Evolutionary conservation across 2,113 vertebrate species (phyloP).

Genomic region (Forbesichthys agassizii): DNA sequence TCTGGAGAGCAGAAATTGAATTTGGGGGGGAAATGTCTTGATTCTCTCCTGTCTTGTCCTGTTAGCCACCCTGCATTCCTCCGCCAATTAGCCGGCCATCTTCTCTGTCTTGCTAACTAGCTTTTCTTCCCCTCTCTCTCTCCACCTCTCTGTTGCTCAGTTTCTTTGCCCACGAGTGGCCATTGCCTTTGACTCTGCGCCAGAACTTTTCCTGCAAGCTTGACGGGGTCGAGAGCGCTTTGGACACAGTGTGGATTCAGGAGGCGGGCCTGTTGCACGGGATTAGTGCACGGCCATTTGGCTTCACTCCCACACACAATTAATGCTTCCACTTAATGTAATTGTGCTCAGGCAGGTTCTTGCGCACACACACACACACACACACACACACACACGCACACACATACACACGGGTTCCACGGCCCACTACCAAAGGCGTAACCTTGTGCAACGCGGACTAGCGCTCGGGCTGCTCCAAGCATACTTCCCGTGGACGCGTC

Average conservation of each 20-base stretch:
- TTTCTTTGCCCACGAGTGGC: neutral
- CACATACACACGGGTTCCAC: neutral
- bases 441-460: no score
- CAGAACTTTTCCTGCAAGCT: conserved; percentile 1
- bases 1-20: conserved; percentile 61
- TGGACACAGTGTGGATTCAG: neutral
- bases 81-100: conserved; percentile 42
- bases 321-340: conserved; percentile 1
- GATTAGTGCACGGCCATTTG: neutral
- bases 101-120: conserved; percentile 7
- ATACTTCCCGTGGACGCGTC: no score
- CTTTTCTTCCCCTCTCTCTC: neutral
- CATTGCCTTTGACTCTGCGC: conserved; percentile 1
- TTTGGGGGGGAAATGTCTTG: conserved; percentile 63
- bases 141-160: neutral
- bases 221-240: neutral
- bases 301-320: neutral
- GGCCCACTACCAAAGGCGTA: no score
- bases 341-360: neutral
- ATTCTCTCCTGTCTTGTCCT: conserved; percentile 43
- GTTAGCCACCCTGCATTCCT: conserved; percentile 53
- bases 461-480: no score
- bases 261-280: neutral
- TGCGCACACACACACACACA: neutral
- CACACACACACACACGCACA: neutral